Evolutionary conservation across 2,888 invertebrate species (phyloP).

Genomic region (Polietes domitor): DNA sequence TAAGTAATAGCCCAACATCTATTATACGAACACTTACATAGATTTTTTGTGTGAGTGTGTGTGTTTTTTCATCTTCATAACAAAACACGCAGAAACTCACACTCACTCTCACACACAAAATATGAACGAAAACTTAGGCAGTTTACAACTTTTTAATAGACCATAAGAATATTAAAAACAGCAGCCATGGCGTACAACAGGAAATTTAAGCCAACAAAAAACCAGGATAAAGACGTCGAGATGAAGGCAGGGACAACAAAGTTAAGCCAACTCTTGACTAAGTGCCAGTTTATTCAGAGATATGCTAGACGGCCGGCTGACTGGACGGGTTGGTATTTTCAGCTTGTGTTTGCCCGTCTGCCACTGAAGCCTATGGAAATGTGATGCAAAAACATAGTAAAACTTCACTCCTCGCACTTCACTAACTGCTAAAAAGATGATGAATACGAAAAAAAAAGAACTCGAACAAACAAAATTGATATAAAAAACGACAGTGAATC

Average conservation of each 20-base stretch:
- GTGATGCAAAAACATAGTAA: constrained; percentile 52
- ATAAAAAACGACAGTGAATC: constrained; percentile 16
- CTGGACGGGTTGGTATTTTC: constrained; percentile 25
- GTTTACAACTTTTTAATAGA: constrained; percentile 79
- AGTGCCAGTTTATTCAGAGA: constrained; percentile 62
- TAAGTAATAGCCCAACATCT: constrained; percentile 65
- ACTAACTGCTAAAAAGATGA: constrained; percentile 76
- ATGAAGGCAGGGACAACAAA: constrained; percentile 35
- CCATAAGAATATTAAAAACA: constrained; percentile 71
- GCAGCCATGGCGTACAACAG: constrained; percentile 51
- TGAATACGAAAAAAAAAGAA: constrained; percentile 71
- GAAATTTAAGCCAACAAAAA: constrained; percentile 27
- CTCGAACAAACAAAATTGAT: constrained; percentile 23
- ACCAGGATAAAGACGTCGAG: background rate
- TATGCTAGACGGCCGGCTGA: constrained; percentile 53
- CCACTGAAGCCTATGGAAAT: constrained; percentile 47
- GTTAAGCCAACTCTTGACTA: constrained; percentile 60
- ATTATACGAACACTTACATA: constrained; percentile 57
- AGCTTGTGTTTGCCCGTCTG: constrained; percentile 22
- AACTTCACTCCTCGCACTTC: constrained; percentile 72
- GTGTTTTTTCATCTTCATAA: background rate
- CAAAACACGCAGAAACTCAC: no score
- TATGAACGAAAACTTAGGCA: constrained; percentile 72
- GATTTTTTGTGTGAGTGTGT: constrained; percentile 4
- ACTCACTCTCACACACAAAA: constrained; percentile 49